Evolutionary conservation across 2,888 invertebrate species (phyloP).

Genomic region (Fabriciana adippe): DNA sequence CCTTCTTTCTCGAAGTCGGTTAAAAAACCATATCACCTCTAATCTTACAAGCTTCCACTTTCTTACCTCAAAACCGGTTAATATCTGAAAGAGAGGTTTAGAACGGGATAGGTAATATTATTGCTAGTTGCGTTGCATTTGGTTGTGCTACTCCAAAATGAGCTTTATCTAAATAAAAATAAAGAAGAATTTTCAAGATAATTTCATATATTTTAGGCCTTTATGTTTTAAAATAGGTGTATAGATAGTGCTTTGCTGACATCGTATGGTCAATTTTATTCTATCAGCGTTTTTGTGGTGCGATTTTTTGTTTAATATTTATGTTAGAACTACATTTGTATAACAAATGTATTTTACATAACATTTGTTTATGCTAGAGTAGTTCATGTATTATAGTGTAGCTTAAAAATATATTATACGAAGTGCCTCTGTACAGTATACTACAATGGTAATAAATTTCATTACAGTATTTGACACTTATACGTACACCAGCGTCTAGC

Average conservation of each 20-base stretch:
- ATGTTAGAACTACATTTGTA: too few relatives aligned
- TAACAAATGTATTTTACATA: too few relatives aligned
- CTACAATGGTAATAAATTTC: too few relatives aligned
- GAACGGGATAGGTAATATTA: neutral
- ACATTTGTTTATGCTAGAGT: too few relatives aligned
- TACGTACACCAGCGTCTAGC: too few relatives aligned
- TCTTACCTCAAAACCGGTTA: slow-evolving; percentile 24
- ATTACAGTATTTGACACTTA: too few relatives aligned
- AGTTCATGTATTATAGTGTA: too few relatives aligned
- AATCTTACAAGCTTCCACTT: slow-evolving; percentile 37
- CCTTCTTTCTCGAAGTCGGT: neutral
- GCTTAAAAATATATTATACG: too few relatives aligned
- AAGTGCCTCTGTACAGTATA: too few relatives aligned
- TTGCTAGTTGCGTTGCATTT: slow-evolving; percentile 8
- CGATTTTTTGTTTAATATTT: slow-evolving; percentile 29
- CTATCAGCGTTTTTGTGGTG: slow-evolving; percentile 57
- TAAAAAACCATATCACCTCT: slow-evolving; percentile 29
- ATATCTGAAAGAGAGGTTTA: slow-evolving; percentile 4
- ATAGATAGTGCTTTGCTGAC: slow-evolving; percentile 51
- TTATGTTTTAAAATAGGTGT: slow-evolving; percentile 1
- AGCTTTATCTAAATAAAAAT: too few relatives aligned
- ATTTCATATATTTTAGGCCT: too few relatives aligned
- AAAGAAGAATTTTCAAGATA: too few relatives aligned
- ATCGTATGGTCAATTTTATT: slow-evolving; percentile 59
- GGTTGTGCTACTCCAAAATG: neutral